These are phyloP conservation scores for Anthoscopus minutus DNA, from an alignment of 2,113 vertebrate genomes.

Conservation along the genomic window DNA sequence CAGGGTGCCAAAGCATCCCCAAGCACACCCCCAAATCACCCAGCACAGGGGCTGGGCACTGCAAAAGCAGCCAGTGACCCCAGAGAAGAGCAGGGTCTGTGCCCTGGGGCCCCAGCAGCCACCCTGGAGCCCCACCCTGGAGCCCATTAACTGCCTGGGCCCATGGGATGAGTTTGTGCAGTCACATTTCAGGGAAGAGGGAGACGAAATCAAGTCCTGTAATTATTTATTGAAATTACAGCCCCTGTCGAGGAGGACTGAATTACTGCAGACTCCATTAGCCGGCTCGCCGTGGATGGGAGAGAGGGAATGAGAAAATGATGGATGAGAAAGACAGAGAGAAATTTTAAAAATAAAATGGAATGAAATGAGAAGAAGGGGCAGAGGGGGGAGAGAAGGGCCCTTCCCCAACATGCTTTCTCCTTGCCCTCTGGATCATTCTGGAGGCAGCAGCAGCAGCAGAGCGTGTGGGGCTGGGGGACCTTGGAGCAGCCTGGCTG, in stretches of 20 bases:
- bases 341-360: conserved; percentile 44
- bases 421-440: neutral
- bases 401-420: neutral
- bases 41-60: neutral
- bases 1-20: neutral
- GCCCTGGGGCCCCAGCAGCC: neutral
- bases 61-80: neutral
- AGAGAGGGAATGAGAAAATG: conserved; percentile 71
- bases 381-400: neutral
- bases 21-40: neutral
- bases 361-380: neutral
- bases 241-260: conserved; percentile 57
- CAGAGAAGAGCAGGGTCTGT: neutral
- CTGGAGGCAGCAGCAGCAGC: neutral
- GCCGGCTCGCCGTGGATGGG: conserved; percentile 43
- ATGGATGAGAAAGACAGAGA: conserved; percentile 61
- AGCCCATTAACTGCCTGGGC: neutral
- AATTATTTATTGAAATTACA: conserved; percentile 70
- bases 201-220: conserved; percentile 49
- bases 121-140: neutral
- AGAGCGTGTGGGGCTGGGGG: neutral
- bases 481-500: accelerated
- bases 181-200: neutral
- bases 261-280: conserved; percentile 72
- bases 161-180: neutral